Percentiles rank a stretch among this genome's conserved stretches.
Conservation (phyloP, 1,140 invertebrate genomes). For the Venustaconcha ellipsiformis region DNA sequence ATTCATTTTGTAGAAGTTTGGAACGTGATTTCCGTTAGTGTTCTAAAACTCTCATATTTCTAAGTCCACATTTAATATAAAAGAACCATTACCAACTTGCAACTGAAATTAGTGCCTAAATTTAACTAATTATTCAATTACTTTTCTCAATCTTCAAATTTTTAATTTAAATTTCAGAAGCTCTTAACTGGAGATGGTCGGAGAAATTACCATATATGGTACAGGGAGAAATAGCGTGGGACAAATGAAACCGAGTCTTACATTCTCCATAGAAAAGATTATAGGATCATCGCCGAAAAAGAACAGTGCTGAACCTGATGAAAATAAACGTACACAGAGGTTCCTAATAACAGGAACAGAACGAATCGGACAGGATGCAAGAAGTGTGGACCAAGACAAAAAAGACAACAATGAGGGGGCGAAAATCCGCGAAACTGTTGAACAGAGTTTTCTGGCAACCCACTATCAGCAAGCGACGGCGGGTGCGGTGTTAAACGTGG, state of each 20-base stretch:
- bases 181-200: no score
- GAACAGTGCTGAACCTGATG: conserved; percentile 16
- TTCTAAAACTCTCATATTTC: no score
- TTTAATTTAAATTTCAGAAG: no score
- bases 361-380: not conserved
- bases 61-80: no score
- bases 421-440: not conserved
- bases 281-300: conserved; percentile 34
- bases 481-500: conserved; percentile 14
- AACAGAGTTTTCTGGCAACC: conserved; percentile 18
- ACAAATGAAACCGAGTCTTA: conserved; percentile 38
- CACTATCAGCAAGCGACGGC: conserved; percentile 26
- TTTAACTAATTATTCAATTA: no score
- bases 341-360: not conserved
- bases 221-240: no score
- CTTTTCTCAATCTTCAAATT: no score
- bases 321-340: conserved; percentile 1
- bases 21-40: no score
- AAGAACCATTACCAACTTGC: no score
- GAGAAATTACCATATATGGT: no score
- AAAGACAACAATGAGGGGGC: not conserved
- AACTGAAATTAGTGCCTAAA: no score
- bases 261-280: conserved; percentile 61
- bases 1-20: no score
- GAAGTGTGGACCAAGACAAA: not conserved